Percentiles rank a stretch among this genome's conserved stretches.
Evolutionary conservation across 2,888 invertebrate species (phyloP).

Genomic region (Drosophila tanythrix): DNA sequence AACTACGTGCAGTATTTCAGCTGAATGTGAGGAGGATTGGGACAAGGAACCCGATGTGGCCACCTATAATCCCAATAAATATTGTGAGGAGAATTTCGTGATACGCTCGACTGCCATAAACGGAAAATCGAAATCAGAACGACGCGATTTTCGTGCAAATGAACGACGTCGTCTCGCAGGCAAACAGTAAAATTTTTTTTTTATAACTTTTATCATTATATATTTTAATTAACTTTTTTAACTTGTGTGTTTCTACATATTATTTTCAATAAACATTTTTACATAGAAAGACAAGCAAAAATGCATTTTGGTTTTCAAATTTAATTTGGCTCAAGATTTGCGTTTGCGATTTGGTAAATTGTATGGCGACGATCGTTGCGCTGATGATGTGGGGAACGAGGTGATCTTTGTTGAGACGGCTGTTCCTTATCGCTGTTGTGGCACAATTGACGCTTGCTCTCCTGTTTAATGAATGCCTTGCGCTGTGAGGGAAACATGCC

Average conservation of each 20-base stretch:
- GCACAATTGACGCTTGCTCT: conserved; percentile 71
- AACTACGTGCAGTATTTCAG: not conserved
- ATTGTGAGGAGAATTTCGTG: conserved; percentile 46
- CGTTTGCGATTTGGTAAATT: conserved; percentile 9
- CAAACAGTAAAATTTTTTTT: not conserved
- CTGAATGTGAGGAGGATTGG: conserved; percentile 44
- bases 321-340: not conserved
- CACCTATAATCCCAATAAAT: conserved; percentile 26
- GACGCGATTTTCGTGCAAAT: conserved; percentile 10
- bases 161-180: conserved; percentile 41
- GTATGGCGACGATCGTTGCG: conserved; percentile 19
- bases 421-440: conserved; percentile 32
- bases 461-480: conserved; percentile 77
- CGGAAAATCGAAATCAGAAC: conserved; percentile 23
- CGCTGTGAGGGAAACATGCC: conserved; percentile 72
- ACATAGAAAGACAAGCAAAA: not conserved
- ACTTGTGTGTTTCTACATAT: not conserved
- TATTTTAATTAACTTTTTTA: not conserved
- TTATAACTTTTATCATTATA: not conserved
- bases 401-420: not conserved
- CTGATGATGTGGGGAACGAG: not conserved
- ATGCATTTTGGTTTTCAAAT: not conserved
- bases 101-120: not conserved
- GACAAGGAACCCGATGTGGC: conserved; percentile 42
- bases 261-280: not conserved